Conservation (phyloP, 1,140 invertebrate species). For the Trypoxylus dichotomus region DNA sequence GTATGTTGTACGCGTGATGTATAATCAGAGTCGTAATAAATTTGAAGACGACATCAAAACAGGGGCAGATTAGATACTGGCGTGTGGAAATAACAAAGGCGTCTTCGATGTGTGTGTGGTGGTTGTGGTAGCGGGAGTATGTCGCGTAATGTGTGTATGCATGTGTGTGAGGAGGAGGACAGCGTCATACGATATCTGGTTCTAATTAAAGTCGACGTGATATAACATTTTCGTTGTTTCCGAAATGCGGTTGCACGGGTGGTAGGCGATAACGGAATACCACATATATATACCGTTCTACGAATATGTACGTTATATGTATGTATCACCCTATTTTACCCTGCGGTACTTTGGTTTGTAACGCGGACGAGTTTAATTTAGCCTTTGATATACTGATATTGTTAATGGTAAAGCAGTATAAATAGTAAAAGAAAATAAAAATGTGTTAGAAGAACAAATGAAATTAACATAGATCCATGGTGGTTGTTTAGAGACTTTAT, state of each 20-base stretch:
- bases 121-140: not conserved
- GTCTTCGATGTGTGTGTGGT: not conserved
- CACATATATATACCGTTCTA: not conserved
- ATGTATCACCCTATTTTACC: not conserved
- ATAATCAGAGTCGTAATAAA: conserved; percentile 20
- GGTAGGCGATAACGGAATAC: conserved; percentile 1
- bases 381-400: not conserved
- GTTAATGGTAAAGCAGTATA: too few relatives aligned
- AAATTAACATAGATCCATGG: too few relatives aligned
- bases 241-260: not conserved
- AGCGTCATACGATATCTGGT: not conserved
- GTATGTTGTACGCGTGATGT: conserved; percentile 3
- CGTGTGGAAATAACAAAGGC: not conserved
- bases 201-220: conserved; percentile 20
- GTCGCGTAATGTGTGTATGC: not conserved
- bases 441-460: too few relatives aligned
- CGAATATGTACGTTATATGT: not conserved
- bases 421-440: too few relatives aligned
- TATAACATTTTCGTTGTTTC: not conserved
- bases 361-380: not conserved
- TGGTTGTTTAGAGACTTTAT: too few relatives aligned
- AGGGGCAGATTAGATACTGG: not conserved
- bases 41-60: conserved; percentile 11
- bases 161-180: not conserved
- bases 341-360: not conserved